A percentile compares a stretch with the other conserved stretches of the same genome.
Conservation (phyloP, 2,888 invertebrate species). For the Diarsia mendica region DNA sequence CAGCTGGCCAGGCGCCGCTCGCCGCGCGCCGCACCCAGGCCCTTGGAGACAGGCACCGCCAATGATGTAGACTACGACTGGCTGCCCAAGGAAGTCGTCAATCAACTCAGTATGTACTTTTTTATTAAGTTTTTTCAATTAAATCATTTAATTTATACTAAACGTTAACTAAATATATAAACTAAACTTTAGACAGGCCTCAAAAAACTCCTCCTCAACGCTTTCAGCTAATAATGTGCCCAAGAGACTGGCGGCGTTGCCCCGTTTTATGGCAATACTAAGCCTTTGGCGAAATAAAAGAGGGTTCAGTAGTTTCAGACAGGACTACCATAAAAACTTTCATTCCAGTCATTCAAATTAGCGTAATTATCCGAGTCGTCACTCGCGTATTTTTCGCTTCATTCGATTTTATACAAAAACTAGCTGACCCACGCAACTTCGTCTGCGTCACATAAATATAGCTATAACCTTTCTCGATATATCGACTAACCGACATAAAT, state of each 20-base stretch:
- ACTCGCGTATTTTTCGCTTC: not conserved
- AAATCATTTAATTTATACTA: no score
- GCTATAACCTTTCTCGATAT: no score
- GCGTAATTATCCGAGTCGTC: not conserved
- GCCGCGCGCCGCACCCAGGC: conserved; percentile 89
- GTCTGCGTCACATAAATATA: no score
- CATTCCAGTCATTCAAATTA: not conserved
- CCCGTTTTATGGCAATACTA: no score
- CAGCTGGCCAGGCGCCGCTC: conserved; percentile 95
- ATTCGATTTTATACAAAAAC: not conserved
- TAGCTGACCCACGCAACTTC: no score
- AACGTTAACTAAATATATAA: no score
- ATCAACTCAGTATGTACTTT: conserved; percentile 93
- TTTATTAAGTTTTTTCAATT: not conserved
- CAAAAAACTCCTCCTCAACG: no score
- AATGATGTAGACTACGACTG: conserved; percentile 99
- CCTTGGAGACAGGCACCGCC: conserved; percentile 97
- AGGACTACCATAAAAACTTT: not conserved
- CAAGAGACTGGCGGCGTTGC: no score
- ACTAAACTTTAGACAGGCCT: no score
- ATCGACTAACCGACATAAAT: no score
- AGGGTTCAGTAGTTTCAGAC: not conserved
- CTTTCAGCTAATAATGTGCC: no score
- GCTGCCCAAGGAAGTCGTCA: conserved; percentile 97
- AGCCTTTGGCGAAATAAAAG: not conserved